A percentile compares a stretch with the other conserved stretches of the same genome.
Conservation (phyloP, 2,888 invertebrate genomes). For the Hydraecia micacea region DNA sequence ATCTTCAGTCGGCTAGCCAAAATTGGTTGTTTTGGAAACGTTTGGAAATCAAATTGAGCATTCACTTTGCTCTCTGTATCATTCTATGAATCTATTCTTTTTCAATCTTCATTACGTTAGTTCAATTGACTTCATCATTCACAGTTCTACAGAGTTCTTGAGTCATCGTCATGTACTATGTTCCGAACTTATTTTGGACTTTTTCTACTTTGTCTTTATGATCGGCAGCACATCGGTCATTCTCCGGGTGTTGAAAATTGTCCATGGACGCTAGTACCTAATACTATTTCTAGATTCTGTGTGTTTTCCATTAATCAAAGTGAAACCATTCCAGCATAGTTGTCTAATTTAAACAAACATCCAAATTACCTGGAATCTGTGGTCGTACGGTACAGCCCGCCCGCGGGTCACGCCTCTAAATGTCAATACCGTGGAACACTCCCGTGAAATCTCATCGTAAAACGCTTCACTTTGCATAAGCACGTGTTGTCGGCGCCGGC, state of each 20-base stretch:
- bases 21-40: constrained; percentile 28
- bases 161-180: neutral
- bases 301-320: constrained; percentile 13
- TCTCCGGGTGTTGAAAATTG: neutral
- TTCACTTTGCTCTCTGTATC: neutral
- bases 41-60: constrained; percentile 7
- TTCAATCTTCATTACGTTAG: constrained; percentile 17
- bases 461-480: constrained; percentile 51
- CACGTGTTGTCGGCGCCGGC: constrained; percentile 55
- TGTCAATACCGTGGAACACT: constrained; percentile 75
- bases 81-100: neutral
- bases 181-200: neutral
- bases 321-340: constrained; percentile 18
- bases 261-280: neutral
- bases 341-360: constrained; percentile 29
- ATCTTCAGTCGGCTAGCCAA: constrained; percentile 4
- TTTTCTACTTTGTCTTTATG: neutral
- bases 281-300: constrained; percentile 7
- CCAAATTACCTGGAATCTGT: constrained; percentile 59
- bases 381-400: constrained; percentile 71
- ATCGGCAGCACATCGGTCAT: neutral
- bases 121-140: neutral
- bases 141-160: neutral
- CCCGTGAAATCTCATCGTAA: constrained; percentile 69
- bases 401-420: constrained; percentile 78